Evolutionary conservation across 2,888 invertebrate genomes (phyloP).

Genomic region (Hydropsyche betteni): DNA sequence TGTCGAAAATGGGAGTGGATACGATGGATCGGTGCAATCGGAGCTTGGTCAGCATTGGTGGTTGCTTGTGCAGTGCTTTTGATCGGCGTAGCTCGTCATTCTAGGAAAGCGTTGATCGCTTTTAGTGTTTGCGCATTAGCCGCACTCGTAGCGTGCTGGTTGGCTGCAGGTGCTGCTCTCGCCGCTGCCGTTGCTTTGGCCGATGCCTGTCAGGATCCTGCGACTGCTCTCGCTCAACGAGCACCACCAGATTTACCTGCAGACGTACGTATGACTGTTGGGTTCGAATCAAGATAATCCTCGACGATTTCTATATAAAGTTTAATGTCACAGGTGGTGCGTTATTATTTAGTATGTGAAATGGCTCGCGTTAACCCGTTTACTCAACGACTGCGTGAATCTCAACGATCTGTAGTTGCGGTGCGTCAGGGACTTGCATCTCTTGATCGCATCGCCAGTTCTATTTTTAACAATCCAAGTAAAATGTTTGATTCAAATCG

Average conservation of each 20-base stretch:
- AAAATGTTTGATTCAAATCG: neutral
- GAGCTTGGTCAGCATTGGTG: constrained; percentile 83
- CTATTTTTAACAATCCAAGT: constrained; percentile 64
- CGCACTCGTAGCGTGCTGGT: constrained; percentile 79
- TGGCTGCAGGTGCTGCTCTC: constrained; percentile 87
- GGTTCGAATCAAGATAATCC: neutral
- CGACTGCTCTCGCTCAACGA: constrained; percentile 78
- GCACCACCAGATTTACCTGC: constrained; percentile 67
- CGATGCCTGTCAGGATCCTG: constrained; percentile 87
- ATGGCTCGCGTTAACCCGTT: constrained; percentile 81
- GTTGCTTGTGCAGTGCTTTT: constrained; percentile 88
- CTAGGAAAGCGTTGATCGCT: constrained; percentile 87
- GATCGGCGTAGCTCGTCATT: constrained; percentile 89
- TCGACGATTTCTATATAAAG: neutral
- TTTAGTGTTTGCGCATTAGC: constrained; percentile 87
- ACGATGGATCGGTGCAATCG: constrained; percentile 91
- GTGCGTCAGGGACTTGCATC: constrained; percentile 79
- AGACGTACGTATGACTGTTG: constrained; percentile 58
- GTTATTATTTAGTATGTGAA: constrained; percentile 86
- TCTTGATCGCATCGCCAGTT: constrained; percentile 65
- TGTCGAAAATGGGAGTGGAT: constrained; percentile 78
- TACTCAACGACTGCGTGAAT: constrained; percentile 82
- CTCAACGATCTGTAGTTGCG: constrained; percentile 74
- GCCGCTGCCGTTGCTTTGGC: constrained; percentile 86
- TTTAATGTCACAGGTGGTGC: constrained; percentile 64